Base-by-base conservation (phyloP, 2,888 invertebrate genomes). In the Charanyca ferruginea region DNA sequence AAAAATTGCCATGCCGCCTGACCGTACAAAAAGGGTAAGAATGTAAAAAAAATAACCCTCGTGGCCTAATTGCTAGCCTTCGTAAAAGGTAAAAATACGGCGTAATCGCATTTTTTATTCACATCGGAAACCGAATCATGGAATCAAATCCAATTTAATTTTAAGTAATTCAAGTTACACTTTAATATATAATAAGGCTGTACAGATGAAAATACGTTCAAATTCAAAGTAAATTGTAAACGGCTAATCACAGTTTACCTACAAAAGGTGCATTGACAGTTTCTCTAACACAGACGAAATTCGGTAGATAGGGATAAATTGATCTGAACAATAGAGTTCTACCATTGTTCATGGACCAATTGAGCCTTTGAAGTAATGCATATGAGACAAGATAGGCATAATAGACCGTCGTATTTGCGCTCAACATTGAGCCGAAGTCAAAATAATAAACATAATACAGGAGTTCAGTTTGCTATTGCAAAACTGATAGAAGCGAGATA, bases 51-150 rank as follows among this genome's bases (percentile, higher is more conserved):
- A 25, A 25, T 9, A 28, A 13, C 1, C 23, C 23, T 25, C n/a
- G 6, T n/a, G 13, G 6, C 4, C 8, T 20, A 23, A 35, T 6
- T 25, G 32, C 11, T 16, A 16, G 8, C 42, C 11, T 16, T 59
- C n/a, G 8, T 22, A 58, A 41, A 35, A 20, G 2, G 3, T 45
- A 38, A 45, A 63, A 61, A 35, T 61, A 45, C 45, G 16, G 5
- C 23, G 25, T n/a, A 13, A 20, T 62, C n/a, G 35, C 13, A 35
- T 38, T 35, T 45, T 62, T 62, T 65, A 62, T 62, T 38, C 9
- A 62, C 35, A 7, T 13, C n/a, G 13, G 20, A 65, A 25, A n/a
- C 23, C 35, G 20, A n/a, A 45, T 63, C 61, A 20, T 25, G 25
- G 47, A 45, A 47, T 25, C 35, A 47, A 62, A 62, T 38, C 25